Evolutionary conservation across 2,888 invertebrate species (phyloP).

Genomic region (Exocentrus adspersus): DNA sequence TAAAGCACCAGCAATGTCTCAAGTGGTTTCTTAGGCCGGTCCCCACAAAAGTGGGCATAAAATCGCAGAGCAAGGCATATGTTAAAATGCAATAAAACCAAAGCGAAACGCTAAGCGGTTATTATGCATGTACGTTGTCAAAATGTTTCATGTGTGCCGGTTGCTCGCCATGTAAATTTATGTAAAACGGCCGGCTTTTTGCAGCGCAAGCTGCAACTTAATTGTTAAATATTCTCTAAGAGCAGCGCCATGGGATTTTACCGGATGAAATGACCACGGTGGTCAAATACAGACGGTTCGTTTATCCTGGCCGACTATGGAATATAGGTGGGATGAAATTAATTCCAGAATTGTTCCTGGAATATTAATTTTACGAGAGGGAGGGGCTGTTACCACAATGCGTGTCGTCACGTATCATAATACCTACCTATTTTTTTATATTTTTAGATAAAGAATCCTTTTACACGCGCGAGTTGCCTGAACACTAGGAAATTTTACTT

Average conservation of each 20-base stretch:
- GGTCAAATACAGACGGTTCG: neutral
- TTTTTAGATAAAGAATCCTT: no score
- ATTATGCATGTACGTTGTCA: constrained; percentile 58
- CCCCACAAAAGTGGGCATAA: constrained; percentile 22
- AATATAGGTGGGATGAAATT: constrained; percentile 3
- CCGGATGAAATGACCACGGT: constrained; percentile 28
- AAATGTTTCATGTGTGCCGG: constrained; percentile 57
- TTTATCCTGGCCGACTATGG: neutral
- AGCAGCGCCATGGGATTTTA: constrained; percentile 48
- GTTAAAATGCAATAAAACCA: constrained; percentile 50
- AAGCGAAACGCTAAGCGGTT: constrained; percentile 27
- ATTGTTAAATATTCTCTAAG: constrained; percentile 59
- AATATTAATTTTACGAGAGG: neutral
- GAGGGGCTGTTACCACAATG: no score
- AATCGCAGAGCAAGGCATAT: constrained; percentile 14
- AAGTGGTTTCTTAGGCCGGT: constrained; percentile 16
- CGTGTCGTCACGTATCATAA: no score
- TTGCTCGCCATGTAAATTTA: constrained; percentile 62
- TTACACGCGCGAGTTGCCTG: no score
- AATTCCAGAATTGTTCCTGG: constrained; percentile 11
- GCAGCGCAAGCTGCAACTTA: constrained; percentile 58
- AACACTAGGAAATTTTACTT: no score
- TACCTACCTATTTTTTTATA: no score
- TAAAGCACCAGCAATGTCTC: constrained; percentile 16
- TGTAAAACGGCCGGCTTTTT: constrained; percentile 61